Conservation (phyloP, 2,888 invertebrate species). For the Dermolepida albohirtum region DNA sequence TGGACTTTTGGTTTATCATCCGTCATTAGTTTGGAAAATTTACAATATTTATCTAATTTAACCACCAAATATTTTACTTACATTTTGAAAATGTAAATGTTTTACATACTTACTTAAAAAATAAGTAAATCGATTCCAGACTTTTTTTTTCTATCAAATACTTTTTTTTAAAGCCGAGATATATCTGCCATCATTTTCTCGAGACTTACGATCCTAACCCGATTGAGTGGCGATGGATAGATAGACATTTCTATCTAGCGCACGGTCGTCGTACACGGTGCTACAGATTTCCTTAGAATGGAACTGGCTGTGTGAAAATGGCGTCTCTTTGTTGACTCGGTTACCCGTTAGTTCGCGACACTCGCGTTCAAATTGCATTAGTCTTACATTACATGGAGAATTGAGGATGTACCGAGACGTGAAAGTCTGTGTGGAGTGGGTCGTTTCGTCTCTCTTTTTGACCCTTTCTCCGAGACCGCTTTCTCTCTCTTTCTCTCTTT, state of each 20-base stretch:
- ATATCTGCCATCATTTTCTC: not conserved
- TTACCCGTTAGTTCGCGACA: constrained; percentile 64
- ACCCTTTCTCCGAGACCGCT: too few relatives aligned
- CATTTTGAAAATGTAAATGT: too few relatives aligned
- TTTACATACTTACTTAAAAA: too few relatives aligned
- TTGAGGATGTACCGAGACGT: constrained; percentile 68
- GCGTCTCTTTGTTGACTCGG: constrained; percentile 65
- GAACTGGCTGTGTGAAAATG: constrained; percentile 57
- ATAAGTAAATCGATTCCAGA: too few relatives aligned
- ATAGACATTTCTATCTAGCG: constrained; percentile 20
- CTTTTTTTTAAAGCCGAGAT: not conserved
- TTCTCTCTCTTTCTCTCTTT: constrained; percentile 6
- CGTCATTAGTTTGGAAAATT: too few relatives aligned
- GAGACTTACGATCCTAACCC: constrained; percentile 9
- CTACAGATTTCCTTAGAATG: constrained; percentile 36
- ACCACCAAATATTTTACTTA: too few relatives aligned
- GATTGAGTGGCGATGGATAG: constrained; percentile 16
- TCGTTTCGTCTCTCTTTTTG: constrained; percentile 49
- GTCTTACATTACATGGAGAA: constrained; percentile 69
- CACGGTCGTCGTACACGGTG: not conserved
- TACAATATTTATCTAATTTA: too few relatives aligned
- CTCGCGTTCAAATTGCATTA: constrained; percentile 68
- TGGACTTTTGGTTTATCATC: too few relatives aligned
- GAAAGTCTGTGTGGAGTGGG: constrained; percentile 55
- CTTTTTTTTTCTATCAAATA: too few relatives aligned